A percentile compares a stretch with the other conserved stretches of the same genome.
Evolutionary conservation across 1,140 invertebrate genomes (phyloP).

Genomic region (Leptinotarsa defecta): DNA sequence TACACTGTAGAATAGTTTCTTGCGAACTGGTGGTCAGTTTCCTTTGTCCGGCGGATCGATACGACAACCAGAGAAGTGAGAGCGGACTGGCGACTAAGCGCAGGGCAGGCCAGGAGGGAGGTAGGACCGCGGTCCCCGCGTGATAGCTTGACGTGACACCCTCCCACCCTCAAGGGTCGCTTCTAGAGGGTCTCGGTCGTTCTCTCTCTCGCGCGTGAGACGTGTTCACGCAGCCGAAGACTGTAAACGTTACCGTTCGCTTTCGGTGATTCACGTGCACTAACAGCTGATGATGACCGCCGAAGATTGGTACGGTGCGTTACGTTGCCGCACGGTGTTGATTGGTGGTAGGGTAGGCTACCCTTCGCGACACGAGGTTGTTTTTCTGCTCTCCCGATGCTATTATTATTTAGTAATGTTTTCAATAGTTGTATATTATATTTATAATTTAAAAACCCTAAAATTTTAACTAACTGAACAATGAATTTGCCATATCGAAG

Average conservation of each 20-base stretch:
- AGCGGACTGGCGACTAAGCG: constrained; percentile 48
- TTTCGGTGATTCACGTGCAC: constrained; percentile 40
- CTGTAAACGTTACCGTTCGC: constrained; percentile 11
- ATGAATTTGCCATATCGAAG: too few relatives aligned
- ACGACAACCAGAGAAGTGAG: constrained; percentile 46
- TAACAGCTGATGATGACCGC: constrained; percentile 48
- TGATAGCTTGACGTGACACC: constrained; percentile 56
- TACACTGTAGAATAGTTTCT: constrained; percentile 48
- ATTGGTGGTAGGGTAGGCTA: too few relatives aligned
- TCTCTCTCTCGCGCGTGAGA: constrained; percentile 46
- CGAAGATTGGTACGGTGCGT: background rate
- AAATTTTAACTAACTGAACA: too few relatives aligned
- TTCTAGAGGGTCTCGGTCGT: constrained; percentile 32
- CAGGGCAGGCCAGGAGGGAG: constrained; percentile 42
- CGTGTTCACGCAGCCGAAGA: constrained; percentile 51
- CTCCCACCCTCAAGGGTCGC: constrained; percentile 42
- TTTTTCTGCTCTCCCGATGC: too few relatives aligned
- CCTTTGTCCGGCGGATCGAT: constrained; percentile 57
- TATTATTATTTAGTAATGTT: too few relatives aligned
- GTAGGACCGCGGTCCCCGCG: constrained; percentile 50
- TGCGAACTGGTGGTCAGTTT: constrained; percentile 54
- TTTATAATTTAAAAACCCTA: too few relatives aligned
- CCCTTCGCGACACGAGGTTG: too few relatives aligned
- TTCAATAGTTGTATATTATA: too few relatives aligned
- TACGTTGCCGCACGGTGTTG: too few relatives aligned